Conservation (phyloP, 2,888 invertebrate genomes). For the Cosmorhoe ocellata region DNA sequence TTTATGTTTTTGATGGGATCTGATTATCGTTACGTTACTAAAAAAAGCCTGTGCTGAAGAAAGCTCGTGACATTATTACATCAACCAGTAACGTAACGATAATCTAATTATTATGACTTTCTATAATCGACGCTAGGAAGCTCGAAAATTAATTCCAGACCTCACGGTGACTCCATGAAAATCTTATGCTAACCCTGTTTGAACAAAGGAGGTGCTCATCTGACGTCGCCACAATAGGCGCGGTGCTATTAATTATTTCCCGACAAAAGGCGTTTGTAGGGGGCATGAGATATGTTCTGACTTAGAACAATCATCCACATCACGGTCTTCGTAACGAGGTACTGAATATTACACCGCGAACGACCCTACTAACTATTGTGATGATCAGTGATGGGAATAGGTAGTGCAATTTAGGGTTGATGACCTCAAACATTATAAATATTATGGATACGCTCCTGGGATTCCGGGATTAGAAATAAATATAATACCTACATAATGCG, state of each 20-base stretch:
- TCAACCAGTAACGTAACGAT: too few species aligned
- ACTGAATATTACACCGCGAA: conserved; percentile 10
- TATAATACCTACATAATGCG: too few species aligned
- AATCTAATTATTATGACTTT: too few species aligned
- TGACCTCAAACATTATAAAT: too few species aligned
- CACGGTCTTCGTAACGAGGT: conserved; percentile 20
- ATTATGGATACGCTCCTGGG: too few species aligned
- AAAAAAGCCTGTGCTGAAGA: too few species aligned
- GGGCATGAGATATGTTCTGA: conserved; percentile 48
- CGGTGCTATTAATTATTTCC: conserved; percentile 62
- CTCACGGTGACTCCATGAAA: conserved; percentile 27
- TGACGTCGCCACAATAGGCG: conserved; percentile 53
- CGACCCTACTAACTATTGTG: conserved; percentile 1
- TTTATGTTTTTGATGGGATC: too few species aligned
- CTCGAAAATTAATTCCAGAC: conserved; percentile 20
- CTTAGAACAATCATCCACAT: conserved; percentile 46
- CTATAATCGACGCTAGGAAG: neutral
- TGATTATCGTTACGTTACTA: too few species aligned
- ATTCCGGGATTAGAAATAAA: too few species aligned
- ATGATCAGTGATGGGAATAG: too few species aligned
- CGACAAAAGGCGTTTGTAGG: conserved; percentile 55
- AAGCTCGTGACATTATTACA: too few species aligned
- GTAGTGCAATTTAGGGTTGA: too few species aligned
- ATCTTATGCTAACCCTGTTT: conserved; percentile 38
- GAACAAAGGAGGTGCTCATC: conserved; percentile 56